These are phyloP conservation scores for Melanostoma scalare DNA, from an alignment of 2,888 invertebrate species.

Conservation along the genomic window DNA sequence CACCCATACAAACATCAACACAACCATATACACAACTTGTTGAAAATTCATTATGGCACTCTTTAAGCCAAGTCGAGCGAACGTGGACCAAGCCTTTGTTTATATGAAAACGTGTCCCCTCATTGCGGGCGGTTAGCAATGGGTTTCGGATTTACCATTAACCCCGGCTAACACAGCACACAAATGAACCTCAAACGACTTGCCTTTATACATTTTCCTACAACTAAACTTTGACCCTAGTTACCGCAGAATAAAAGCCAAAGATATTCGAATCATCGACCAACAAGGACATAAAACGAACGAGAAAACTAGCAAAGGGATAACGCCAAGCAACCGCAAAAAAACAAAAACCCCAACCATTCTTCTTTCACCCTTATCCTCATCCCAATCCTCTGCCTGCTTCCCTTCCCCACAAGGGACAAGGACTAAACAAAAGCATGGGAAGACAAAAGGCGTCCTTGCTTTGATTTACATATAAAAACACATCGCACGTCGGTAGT, in stretches of 20 bases:
- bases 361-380: background rate
- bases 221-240: slow-evolving; percentile 51
- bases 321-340: slow-evolving; percentile 32
- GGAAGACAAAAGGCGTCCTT: slow-evolving; percentile 53
- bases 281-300: slow-evolving; percentile 50
- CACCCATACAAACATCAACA: background rate
- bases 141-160: slow-evolving; percentile 38
- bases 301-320: slow-evolving; percentile 39
- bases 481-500: slow-evolving; percentile 50
- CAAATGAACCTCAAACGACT: slow-evolving; percentile 67
- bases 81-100: slow-evolving; percentile 56
- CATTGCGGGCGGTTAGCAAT: slow-evolving; percentile 37
- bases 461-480: slow-evolving; percentile 68
- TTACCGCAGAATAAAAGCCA: slow-evolving; percentile 62
- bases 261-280: slow-evolving; percentile 69
- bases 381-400: background rate
- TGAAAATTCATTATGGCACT: slow-evolving; percentile 72
- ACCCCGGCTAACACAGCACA: slow-evolving; percentile 53
- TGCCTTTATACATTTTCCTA: slow-evolving; percentile 21
- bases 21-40: slow-evolving; percentile 56
- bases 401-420: background rate
- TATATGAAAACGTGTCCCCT: slow-evolving; percentile 61
- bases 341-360: background rate
- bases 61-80: slow-evolving; percentile 54
- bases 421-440: slow-evolving; percentile 41